Evolutionary conservation across 92 coral and sea anemone species (phyloP).

Genomic region (Heliopora coerulea): DNA sequence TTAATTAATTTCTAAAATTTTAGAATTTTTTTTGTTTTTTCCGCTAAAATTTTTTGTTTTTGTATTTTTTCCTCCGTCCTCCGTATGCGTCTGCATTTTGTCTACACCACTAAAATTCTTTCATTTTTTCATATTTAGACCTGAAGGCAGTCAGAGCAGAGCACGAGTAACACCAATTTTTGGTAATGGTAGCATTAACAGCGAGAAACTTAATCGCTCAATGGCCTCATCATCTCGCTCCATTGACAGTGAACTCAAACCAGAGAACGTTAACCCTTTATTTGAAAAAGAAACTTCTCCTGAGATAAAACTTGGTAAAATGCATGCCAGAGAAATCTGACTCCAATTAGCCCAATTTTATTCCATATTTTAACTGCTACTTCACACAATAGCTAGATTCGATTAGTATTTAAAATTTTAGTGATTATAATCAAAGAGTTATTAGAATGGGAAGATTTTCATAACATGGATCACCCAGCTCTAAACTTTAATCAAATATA

Average conservation of each 20-base stretch:
- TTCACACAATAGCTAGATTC: too few relatives aligned
- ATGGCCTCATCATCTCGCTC: neutral
- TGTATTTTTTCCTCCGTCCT: neutral
- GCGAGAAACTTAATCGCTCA: constrained; percentile 4
- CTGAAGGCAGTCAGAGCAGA: constrained; percentile 8
- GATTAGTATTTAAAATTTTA: too few relatives aligned
- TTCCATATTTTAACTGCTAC: too few relatives aligned
- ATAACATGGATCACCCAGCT: too few relatives aligned
- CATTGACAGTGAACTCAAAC: neutral
- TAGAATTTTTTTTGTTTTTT: too few relatives aligned
- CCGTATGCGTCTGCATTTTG: neutral
- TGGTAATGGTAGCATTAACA: constrained; percentile 14
- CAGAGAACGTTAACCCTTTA: constrained; percentile 4
- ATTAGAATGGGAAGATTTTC: too few relatives aligned
- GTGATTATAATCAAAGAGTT: too few relatives aligned
- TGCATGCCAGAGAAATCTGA: constrained; percentile 16
- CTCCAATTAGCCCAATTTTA: too few relatives aligned
- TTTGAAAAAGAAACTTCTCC: neutral
- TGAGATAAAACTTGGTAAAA: neutral
- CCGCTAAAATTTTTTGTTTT: too few relatives aligned
- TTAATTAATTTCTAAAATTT: too few relatives aligned
- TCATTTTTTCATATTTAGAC: neutral
- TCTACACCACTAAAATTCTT: neutral
- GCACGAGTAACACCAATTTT: constrained; percentile 6
- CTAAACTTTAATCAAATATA: too few relatives aligned